Base-by-base conservation (phyloP, 2,113 vertebrate genomes). In the Eonycteris spelaea region DNA sequence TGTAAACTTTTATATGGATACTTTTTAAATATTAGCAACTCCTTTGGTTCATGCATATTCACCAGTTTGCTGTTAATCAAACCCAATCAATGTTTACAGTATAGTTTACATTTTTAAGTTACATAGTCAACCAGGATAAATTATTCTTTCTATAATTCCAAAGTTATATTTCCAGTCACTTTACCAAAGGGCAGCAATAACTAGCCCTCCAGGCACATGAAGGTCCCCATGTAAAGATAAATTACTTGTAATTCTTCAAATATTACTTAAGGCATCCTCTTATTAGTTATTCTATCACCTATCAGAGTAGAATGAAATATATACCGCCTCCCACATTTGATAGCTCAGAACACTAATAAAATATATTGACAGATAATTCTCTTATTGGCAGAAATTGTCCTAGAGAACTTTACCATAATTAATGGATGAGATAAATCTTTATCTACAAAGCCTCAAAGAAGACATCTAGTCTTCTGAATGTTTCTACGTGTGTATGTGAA, bases 71-170 rank as follows among this genome's bases (percentile, higher is more conserved):
- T 59, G 80, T 83, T 78, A 84, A 90, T 90, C 77, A 84, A 85
- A 55, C 43, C 11, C 12, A 51, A 43, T 95, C 26, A 82, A n/a
- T 85, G 12, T 91, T 86, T 86, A 73, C 19, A 71, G 12, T 40
- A 38, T 93, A 94, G n/a, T 86, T 95, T 84, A 84, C 12, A 51
- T 90, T 90, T 94, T 84, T 91, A 73, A 15, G 22, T 88, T 40
- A 86, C 14, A 90, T 28, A 68, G 33, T 70, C 61, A 94, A 57
- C 11, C 53, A 88, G 13, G 14, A 94, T 77, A 73, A 78, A 86
- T 91, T 57, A 9, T 45, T 90, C 75, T 95, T 95, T 87, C 79
- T 91, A 21, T 7, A 86, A 68, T 87, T 22, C 67, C 26, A 35
- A 89, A 86, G 40, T 92, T 86, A 63, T 30, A 82, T 87, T 95